Conservation (phyloP, 2,113 vertebrate species). For the Xiphias gladius region DNA sequence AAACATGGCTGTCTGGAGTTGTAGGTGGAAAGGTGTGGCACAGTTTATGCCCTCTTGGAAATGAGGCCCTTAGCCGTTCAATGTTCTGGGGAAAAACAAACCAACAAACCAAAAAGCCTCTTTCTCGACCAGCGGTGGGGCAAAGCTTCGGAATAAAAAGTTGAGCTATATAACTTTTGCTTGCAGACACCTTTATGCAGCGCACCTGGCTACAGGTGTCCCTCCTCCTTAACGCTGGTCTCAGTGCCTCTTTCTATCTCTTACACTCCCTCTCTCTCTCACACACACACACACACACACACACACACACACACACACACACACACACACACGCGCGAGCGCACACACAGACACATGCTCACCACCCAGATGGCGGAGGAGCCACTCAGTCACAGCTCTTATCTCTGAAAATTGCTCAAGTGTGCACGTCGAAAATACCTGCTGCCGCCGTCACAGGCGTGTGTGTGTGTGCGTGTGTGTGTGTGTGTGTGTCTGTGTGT, state of each 20-base stretch:
- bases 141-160: too few relatives aligned
- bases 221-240: constrained; percentile 10
- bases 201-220: constrained; percentile 17
- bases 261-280: not conserved
- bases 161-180: too few relatives aligned
- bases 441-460: constrained; percentile 38
- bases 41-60: too few relatives aligned
- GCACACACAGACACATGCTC: constrained; percentile 25
- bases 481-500: constrained; percentile 14
- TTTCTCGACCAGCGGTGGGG: too few relatives aligned
- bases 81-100: too few relatives aligned
- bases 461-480: constrained; percentile 31
- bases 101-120: too few relatives aligned
- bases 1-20: too few relatives aligned
- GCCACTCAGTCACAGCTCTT: constrained; percentile 67
- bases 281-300: constrained; percentile 1
- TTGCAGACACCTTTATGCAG: not conserved
- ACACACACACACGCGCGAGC: constrained; percentile 3
- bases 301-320: constrained; percentile 1
- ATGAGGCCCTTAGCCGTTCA: too few relatives aligned
- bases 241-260: not conserved
- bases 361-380: constrained; percentile 53
- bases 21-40: too few relatives aligned
- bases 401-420: constrained; percentile 73
- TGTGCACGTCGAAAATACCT: constrained; percentile 66